phyloP scores from a whole-genome alignment of 2,113 vertebrate genomes.

The Cranoglanis bouderius region DNA sequence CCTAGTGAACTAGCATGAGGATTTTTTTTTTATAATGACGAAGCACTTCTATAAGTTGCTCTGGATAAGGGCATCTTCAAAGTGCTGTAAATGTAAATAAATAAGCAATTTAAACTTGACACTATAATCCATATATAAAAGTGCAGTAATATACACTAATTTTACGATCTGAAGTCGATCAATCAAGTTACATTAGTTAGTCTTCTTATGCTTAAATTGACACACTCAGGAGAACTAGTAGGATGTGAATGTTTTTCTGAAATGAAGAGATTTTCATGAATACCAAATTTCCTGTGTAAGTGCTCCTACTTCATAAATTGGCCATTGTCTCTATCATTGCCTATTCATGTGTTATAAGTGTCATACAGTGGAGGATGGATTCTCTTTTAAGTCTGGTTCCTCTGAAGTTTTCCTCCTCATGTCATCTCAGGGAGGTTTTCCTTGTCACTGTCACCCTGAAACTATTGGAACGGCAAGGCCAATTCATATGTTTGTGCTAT shows the following conservation, averaged over 20 bases:
- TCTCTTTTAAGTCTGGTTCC: not conserved
- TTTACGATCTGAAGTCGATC: not conserved
- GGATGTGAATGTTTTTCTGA: not conserved
- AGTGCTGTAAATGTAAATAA: not conserved
- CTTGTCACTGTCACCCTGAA: not conserved
- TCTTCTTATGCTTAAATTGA: not conserved
- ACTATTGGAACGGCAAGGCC: too few relatives aligned
- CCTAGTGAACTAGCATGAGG: not conserved
- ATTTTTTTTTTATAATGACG: not conserved
- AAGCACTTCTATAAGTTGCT: not conserved
- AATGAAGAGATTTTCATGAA: not conserved
- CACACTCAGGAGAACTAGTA: not conserved
- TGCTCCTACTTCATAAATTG: not conserved
- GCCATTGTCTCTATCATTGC: not conserved
- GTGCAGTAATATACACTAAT: not conserved
- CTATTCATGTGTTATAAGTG: not conserved
- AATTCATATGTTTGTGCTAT: too few relatives aligned
- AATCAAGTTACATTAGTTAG: not conserved
- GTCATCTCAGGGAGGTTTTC: not conserved
- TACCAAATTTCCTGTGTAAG: not conserved
- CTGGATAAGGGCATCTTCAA: not conserved
- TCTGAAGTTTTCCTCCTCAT: not conserved
- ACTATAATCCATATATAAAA: not conserved
- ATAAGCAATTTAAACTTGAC: not conserved
- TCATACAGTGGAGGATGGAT: not conserved